These are phyloP conservation scores for Hycleus cichorii DNA, from an alignment of 1,140 invertebrate genomes.

Conservation along the genomic window DNA sequence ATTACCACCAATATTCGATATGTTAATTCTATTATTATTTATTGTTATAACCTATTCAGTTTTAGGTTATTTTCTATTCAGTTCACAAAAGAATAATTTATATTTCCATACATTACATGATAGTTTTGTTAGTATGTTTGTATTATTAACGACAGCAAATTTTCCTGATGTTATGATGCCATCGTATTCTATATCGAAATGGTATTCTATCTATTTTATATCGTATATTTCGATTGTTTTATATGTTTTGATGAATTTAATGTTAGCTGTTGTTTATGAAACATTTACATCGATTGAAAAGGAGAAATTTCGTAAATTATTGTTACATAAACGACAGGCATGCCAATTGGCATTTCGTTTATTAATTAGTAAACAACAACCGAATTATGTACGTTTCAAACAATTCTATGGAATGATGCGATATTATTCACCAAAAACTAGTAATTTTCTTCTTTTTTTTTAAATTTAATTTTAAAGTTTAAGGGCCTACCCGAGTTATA, in stretches of 20 bases:
- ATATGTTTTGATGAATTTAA: constrained; percentile 87
- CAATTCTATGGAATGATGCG: constrained; percentile 78
- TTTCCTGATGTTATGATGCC: constrained; percentile 94
- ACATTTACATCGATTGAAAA: constrained; percentile 83
- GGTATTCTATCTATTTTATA: constrained; percentile 81
- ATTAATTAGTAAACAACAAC: constrained; percentile 65
- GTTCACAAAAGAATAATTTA: constrained; percentile 59
- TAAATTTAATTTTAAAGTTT: background rate
- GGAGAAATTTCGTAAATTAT: constrained; percentile 77
- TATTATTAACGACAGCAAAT: constrained; percentile 85
- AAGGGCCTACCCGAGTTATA: no score
- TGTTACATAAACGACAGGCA: constrained; percentile 76
- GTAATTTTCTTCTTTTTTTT: constrained; percentile 44
- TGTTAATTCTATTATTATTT: constrained; percentile 78
- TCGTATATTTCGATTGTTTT: constrained; percentile 62
- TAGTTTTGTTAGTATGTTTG: constrained; percentile 85
- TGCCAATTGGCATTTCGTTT: constrained; percentile 77
- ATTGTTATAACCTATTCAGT: constrained; percentile 80
- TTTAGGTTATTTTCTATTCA: constrained; percentile 77
- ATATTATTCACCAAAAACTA: constrained; percentile 67
- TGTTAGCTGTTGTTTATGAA: constrained; percentile 87
- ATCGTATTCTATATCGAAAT: constrained; percentile 70
- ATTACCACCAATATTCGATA: constrained; percentile 81
- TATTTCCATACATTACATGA: constrained; percentile 73
- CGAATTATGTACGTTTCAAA: constrained; percentile 58